Evolutionary conservation across 2,113 vertebrate species (phyloP), one percentile per base, ranked within the genome.

Genomic region (Psammodynastes pulverulentus): DNA sequence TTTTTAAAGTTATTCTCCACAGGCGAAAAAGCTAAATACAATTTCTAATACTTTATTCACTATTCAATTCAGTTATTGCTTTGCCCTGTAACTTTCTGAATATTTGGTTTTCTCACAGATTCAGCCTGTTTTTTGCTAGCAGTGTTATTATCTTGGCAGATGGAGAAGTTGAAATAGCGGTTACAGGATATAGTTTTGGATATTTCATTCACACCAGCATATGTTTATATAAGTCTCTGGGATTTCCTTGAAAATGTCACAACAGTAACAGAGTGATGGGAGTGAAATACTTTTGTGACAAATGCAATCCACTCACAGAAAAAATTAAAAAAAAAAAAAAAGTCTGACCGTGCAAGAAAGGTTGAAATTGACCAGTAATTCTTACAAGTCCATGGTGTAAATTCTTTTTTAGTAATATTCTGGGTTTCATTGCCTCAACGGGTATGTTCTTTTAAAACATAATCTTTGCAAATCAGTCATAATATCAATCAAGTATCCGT

Each of bases 321-420:
- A n/a, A 52, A 19, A 13, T 19, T 87, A 6, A 53, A 53, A 53
- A 54, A 23, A 23, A 0, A 12, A 85, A 91, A 48, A 24, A 49
- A 79, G 53, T 92, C 91, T 92, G 43, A 43, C 89, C 93, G 39
- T 92, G 91, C 39, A 86, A 93, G n/a, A 79, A 72, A 92, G 93
- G 89, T 96, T 96, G 93, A 96, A 97, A 96, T 93, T 56, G 89
- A 89, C 93, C 91, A 84, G 89, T 91, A 94, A 93, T 90, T 93
- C 92, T 92, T 88, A 3, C 26, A 9, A 84, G 52, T 17, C n/a
- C 72, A 43, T 49, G 54, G 88, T 91, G 4, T 85, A 86, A 86
- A 24, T 90, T 91, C 72, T 58, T 7, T 52, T 5, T 26, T 52
- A 46, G 21, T 12, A 85, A 92, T 94, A 91, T 94, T 91, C 92